Base-by-base conservation (phyloP, 2,113 vertebrate species). In the Aegypius monachus region DNA sequence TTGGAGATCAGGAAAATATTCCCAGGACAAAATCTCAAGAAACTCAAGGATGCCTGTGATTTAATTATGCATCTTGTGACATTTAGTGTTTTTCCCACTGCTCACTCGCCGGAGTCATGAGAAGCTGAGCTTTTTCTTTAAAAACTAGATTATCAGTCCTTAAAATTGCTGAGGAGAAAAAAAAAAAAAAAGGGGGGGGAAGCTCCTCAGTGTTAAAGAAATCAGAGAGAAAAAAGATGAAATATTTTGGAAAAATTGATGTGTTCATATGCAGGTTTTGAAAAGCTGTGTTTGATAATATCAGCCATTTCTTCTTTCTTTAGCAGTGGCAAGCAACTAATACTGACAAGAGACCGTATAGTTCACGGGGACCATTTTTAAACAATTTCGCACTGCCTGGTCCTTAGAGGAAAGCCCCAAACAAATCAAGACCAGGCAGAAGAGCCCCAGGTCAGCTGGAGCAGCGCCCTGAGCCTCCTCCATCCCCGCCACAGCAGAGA, bases 51-150 rank as follows among this genome's bases (percentile, higher is more conserved):
- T 75, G 48, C 7, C 53, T 86, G 47, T 95, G 81, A 70, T 95
- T 94, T 94, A 85, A 91, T 91, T 93, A 85, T n/a, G 42, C 26
- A 55, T 91, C 70, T 85, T 91, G 40, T 93, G 83, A 89, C 83
- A 77, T 43, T 92, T 81, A 55, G 34, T 75, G 43, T 45, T 84
- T 88, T 80, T 29, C 48, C 66, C 48, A 85, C 47, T 52, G 65
- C 77, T 81, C 90, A 75, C n/a, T 81, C 70, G 68, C 40, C 7
- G 6, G 50, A 81, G 52, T 87, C 1, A 94, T 65, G 34, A 86
- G 75, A 91, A 78, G 32, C 26, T 47, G 52, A 78, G 26, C 1
- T 88, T 92, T 95, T 94, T 38, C 70, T 63, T 88, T 56, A 63
- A 83, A 83, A 61, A 27, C 9, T 23, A 47, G 71, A 55, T 81